These are phyloP conservation scores for Micromesistius poutassou DNA, from an alignment of 2,797 vertebrate genomes.

Conservation along the genomic window DNA sequence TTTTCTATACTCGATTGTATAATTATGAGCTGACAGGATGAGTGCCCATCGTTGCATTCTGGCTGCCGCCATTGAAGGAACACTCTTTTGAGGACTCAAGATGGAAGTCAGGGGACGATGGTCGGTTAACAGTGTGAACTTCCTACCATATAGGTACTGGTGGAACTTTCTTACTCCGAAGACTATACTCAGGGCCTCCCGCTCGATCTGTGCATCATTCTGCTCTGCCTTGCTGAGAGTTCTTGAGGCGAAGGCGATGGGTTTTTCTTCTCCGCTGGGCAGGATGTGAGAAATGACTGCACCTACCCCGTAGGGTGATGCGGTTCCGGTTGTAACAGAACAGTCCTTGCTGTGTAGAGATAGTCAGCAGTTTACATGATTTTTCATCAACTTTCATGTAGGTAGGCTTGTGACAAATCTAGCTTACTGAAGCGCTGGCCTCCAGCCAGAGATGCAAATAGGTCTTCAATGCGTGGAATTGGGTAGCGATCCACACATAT, in stretches of 20 bases:
- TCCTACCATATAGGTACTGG: conserved; percentile 18
- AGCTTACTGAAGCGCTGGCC: no score
- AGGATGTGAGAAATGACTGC: neutral
- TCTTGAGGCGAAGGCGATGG: neutral
- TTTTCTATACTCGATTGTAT: conserved; percentile 12
- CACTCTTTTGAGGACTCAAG: conserved; percentile 1
- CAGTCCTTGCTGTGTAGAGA: neutral
- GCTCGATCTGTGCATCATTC: conserved; percentile 11
- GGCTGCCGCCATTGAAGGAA: neutral
- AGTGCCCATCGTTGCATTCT: neutral
- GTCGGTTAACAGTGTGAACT: conserved; percentile 17
- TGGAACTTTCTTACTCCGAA: conserved; percentile 21
- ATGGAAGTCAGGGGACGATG: conserved; percentile 6
- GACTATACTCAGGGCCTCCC: conserved; percentile 13
- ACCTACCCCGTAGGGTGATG: no score
- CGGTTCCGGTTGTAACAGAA: neutral
- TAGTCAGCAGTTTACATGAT: neutral
- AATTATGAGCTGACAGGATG: neutral
- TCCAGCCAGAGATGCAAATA: no score
- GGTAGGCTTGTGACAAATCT: conserved; percentile 12
- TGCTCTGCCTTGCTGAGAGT: neutral
- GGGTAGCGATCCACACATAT: neutral
- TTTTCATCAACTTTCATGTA: conserved; percentile 1
- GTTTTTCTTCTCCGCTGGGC: neutral
- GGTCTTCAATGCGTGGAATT: neutral